Evolutionary conservation across 2,113 vertebrate genomes (phyloP), one percentile per base, ranked within the genome.

Genomic region (Ahaetulla prasina): DNA sequence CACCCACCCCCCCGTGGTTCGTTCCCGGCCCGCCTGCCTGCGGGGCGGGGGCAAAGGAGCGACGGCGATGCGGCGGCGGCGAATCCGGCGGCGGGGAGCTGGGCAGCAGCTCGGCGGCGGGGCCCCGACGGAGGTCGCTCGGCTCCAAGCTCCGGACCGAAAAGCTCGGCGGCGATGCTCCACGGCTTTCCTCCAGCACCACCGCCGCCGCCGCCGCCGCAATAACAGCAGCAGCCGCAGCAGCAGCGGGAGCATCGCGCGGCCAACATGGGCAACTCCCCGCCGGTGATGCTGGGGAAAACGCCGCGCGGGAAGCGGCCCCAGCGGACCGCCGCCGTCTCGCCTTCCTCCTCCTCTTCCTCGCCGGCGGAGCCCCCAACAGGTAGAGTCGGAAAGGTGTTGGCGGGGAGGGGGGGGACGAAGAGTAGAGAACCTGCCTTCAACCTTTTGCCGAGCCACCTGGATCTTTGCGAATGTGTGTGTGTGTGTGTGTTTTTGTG

Each of bases 21-120:
- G 35, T 80, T 54, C 60, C 1, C 91, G 20, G 91, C 87, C 87
- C 87, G 91, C 87, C 55, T 25, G 55, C 55, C 91, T 50, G 91
- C 91, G 52, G 91, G 91, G 87, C 91, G 91, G 91, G 91, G 87
- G 91, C 87, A 92, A 92, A 87, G 91, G 87, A 86, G 91, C 49
- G 60, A 22, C 49, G 47, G 16, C 50, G 85, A 7, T 47, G 84
- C 54, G 9, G 55, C 55, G 55, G 91, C 74, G 52, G 52, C 45
- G 90, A 25, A 16, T n/a, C 39, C 90, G 12, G 53, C 84, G 39
- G 11, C 30, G 4, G 50, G 50, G 74, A 10, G 90, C 52, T 2
- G 39, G 53, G 80, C 53, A 35, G 25, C n/a, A 53, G 30, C 16
- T 0, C n/a, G 87, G 50, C 93, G 74, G n/a, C 49, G 68, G 22